Conservation (phyloP, 2,113 vertebrate genomes). For the Dasyurus viverrinus region DNA sequence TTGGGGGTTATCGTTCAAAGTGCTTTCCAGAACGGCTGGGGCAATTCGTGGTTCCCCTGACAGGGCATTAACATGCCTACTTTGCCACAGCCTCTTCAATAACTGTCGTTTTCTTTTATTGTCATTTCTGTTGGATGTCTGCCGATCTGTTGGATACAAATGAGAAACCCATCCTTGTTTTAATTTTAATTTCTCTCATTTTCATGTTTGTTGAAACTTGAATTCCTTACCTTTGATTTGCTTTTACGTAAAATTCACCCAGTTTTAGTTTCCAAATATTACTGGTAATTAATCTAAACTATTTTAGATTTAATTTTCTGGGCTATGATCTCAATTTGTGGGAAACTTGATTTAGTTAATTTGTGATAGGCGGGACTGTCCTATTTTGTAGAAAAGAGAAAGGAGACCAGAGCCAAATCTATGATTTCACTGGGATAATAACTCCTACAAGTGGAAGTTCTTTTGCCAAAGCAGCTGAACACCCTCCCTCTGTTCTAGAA, state of each 20-base stretch:
- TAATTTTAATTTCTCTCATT: not conserved
- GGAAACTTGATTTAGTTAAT: not conserved
- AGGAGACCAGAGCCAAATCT: not conserved
- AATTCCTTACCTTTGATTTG: not conserved
- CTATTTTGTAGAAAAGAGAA: not conserved
- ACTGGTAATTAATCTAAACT: not conserved
- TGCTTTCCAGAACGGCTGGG: not conserved
- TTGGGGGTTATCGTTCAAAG: not conserved
- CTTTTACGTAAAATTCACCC: not conserved
- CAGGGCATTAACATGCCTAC: not conserved
- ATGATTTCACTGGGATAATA: not conserved
- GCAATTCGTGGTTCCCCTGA: not conserved
- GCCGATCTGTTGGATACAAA: not conserved
- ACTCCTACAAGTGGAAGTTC: not conserved
- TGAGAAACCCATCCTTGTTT: not conserved
- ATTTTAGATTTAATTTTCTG: not conserved
- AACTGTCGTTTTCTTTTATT: not conserved
- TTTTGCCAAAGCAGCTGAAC: no score
- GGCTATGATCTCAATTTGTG: not conserved
- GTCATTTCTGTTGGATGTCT: no score
- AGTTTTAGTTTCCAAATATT: not conserved
- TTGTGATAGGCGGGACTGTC: not conserved
- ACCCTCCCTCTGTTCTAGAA: no score
- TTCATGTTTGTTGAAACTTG: not conserved
- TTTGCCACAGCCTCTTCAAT: not conserved